These are phyloP conservation scores for Danio aesculapii DNA, from an alignment of 2,797 vertebrate genomes.

Conservation along the genomic window DNA sequence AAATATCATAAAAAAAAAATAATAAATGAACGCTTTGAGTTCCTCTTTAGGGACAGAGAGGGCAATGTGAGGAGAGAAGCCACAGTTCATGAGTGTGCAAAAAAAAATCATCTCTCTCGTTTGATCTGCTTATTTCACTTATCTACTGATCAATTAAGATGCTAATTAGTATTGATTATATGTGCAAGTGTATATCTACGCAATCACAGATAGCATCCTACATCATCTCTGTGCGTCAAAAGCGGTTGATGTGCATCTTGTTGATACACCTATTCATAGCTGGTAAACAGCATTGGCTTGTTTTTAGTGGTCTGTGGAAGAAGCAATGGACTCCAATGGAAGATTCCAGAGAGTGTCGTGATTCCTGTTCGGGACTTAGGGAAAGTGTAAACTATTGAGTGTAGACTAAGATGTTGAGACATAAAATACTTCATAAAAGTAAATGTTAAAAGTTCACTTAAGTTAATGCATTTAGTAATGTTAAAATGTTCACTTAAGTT, in stretches of 20 bases:
- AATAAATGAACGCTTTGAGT: constrained; percentile 79
- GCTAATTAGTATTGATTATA: not conserved
- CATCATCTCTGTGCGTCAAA: constrained; percentile 5
- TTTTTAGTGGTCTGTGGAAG: constrained; percentile 54
- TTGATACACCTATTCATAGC: constrained; percentile 72
- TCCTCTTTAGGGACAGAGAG: constrained; percentile 79
- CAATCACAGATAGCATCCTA: not conserved
- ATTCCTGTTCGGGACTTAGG: not conserved
- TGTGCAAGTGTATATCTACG: not conserved
- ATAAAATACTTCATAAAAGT: too few species aligned
- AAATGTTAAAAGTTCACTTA: too few species aligned
- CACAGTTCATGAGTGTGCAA: constrained; percentile 58
- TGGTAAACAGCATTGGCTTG: constrained; percentile 69
- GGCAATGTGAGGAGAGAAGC: constrained; percentile 72
- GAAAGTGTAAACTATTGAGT: not conserved
- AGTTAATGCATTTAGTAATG: too few species aligned
- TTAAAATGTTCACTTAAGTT: too few species aligned
- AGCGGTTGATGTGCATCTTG: constrained; percentile 39
- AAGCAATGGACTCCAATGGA: constrained; percentile 41
- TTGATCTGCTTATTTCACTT: constrained; percentile 18
- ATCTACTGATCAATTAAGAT: not conserved
- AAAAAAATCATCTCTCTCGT: constrained; percentile 17
- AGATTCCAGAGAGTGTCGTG: constrained; percentile 43
- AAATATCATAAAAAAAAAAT: constrained; percentile 76
- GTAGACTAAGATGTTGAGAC: not conserved